Percentiles rank a stretch among this genome's conserved stretches.
These are phyloP conservation scores for Lepus timidus DNA, from an alignment of 2,113 vertebrate genomes.

Conservation along the genomic window DNA sequence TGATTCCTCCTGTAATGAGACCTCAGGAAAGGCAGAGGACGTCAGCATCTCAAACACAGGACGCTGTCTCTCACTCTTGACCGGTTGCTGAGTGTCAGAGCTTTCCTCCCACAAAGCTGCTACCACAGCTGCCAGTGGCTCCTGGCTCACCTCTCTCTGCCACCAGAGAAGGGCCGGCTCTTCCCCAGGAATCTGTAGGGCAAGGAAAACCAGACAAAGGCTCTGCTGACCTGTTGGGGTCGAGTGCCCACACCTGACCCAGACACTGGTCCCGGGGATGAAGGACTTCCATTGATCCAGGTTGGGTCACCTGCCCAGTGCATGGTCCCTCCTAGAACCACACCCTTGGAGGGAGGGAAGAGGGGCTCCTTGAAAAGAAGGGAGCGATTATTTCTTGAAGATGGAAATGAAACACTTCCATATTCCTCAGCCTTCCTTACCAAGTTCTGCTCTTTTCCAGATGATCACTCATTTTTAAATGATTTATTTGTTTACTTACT, in stretches of 20 bases:
- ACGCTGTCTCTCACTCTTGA: neutral
- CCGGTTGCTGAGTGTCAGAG: neutral
- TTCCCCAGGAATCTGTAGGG: neutral
- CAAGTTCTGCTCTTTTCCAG: slow-evolving; percentile 3
- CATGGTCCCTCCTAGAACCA: neutral
- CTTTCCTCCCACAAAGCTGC: slow-evolving; percentile 13
- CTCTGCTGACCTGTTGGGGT: neutral
- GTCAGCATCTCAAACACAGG: neutral
- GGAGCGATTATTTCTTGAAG: neutral
- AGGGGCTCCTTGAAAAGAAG: neutral
- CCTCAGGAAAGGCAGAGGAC: neutral
- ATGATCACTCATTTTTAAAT: neutral
- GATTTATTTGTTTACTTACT: too few species aligned
- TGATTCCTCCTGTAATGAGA: neutral
- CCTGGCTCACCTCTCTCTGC: slow-evolving; percentile 48
- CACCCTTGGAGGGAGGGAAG: neutral
- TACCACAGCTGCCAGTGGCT: neutral
- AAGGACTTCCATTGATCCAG: neutral
- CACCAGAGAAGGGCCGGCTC: neutral
- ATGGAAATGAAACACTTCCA: neutral
- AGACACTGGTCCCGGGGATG: neutral
- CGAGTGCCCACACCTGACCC: neutral
- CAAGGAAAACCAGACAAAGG: neutral
- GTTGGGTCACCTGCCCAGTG: neutral
- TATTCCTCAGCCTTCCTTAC: slow-evolving; percentile 3